Evolutionary conservation across 2,113 vertebrate genomes (phyloP), one percentile per base, ranked within the genome.

Genomic region (Crotalus helleri): DNA sequence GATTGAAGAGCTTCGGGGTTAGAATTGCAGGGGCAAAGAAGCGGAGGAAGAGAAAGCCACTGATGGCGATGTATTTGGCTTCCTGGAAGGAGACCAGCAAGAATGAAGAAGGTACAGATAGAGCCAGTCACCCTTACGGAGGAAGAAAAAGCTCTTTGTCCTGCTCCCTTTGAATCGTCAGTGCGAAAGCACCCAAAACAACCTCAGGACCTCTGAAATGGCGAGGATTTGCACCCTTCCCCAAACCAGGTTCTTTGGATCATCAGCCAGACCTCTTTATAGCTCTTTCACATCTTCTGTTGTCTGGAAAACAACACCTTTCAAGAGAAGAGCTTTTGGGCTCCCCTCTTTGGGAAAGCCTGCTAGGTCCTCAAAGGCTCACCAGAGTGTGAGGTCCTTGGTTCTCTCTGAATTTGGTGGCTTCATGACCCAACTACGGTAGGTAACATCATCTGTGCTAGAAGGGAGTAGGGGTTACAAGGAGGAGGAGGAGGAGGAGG

Each of bases 1-100:
- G 98, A 94, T 98, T 95, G 92, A 99, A 99, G 94, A 99, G 98
- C 96, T 99, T 99, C 0, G 98, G 99, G 0, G 98, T 99, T 94
- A 99, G 98, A 95, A 99, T 98, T 0, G 98, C 98, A 0, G 98
- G 98, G 0, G 98, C 98, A 0, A 99, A 98, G 94, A 99, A 99
- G 3, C 98, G 97, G 93, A 99, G 97, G 97, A 99, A 99, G 93
- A 99, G 98, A 90, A 99, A 99, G 24, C 98, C 98, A 0, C 99
- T 99, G 95, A 98, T 98, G 92, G 98, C 98, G 94, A 99, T 96
- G 96, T 99, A 99, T 94, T 97, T 97, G 90, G 98, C 98, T 29
- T 99, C 99, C 99, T 99, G 96, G 3, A 0, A 33, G 44, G 26
- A 26, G 3, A 85, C 17, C 49, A 24, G 23, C 29, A 92, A 90